Percentiles rank a stretch among this genome's conserved stretches.
These are phyloP conservation scores for Sebastes fasciatus DNA, from an alignment of 2,113 vertebrate genomes.

Conservation along the genomic window DNA sequence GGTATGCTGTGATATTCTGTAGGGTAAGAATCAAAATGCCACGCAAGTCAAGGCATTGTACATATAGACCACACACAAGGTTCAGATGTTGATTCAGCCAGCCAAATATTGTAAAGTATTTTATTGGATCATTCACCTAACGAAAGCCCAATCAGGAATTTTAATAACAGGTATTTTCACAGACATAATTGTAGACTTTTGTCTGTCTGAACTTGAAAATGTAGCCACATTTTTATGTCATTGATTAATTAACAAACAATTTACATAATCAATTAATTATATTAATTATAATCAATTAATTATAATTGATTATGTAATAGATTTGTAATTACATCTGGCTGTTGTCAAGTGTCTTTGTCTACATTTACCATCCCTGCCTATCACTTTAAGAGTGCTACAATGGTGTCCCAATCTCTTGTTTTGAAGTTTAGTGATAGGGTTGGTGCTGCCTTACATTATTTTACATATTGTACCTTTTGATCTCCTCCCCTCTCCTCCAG, in stretches of 20 bases:
- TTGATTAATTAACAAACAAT: not conserved
- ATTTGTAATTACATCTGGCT: not conserved
- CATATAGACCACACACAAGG: not conserved
- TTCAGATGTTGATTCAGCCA: not conserved
- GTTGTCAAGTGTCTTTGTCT: not conserved
- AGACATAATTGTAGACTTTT: too few species aligned
- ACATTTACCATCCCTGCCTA: not conserved
- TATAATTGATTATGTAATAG: too few species aligned
- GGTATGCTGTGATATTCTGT: slow-evolving; percentile 55
- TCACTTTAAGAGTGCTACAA: not conserved
- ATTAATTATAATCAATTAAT: too few species aligned
- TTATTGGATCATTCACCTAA: not conserved
- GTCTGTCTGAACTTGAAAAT: not conserved
- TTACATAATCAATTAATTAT: not conserved
- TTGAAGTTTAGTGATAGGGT: not conserved
- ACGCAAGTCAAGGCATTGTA: not conserved
- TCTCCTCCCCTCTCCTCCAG: slow-evolving; percentile 63
- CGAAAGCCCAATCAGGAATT: not conserved
- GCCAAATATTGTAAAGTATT: not conserved
- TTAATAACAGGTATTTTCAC: not conserved
- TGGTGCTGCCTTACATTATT: not conserved
- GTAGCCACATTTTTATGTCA: not conserved
- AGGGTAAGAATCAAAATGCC: not conserved
- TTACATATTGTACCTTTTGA: not conserved
- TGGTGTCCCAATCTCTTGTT: not conserved